These are phyloP conservation scores for Trematocara nigrifrons DNA, from an alignment of 2,113 vertebrate genomes.

Conservation along the genomic window DNA sequence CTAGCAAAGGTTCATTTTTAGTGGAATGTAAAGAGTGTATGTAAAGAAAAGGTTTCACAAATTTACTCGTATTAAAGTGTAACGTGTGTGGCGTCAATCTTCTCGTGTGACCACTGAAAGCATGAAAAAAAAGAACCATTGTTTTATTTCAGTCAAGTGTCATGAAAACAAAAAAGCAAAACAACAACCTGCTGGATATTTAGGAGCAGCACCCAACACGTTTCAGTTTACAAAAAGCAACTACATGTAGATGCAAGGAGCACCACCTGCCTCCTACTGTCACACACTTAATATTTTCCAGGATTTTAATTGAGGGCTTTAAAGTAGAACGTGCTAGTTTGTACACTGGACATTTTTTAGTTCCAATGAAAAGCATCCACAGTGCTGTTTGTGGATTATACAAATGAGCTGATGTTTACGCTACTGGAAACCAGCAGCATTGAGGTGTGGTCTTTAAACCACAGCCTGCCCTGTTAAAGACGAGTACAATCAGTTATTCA, in stretches of 20 bases:
- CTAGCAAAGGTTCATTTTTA: background rate
- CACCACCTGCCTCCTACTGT: fast-evolving
- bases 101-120: background rate
- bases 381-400: background rate
- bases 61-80: background rate
- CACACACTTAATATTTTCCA: background rate
- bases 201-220: background rate
- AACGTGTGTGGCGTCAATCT: background rate
- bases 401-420: background rate
- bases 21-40: background rate
- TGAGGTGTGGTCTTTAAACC: background rate
- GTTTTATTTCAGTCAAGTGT: background rate
- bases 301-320: background rate
- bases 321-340: background rate
- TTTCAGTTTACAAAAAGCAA: background rate
- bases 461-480: background rate
- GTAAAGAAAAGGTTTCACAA: background rate
- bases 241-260: background rate
- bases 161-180: background rate
- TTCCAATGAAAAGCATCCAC: background rate
- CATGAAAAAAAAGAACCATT: background rate
- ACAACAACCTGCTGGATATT: background rate
- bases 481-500: fast-evolving
- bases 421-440: background rate
- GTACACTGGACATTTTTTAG: background rate